Evolutionary conservation across 1,140 invertebrate species (phyloP).

Genomic region (Drosophila kikkawai): DNA sequence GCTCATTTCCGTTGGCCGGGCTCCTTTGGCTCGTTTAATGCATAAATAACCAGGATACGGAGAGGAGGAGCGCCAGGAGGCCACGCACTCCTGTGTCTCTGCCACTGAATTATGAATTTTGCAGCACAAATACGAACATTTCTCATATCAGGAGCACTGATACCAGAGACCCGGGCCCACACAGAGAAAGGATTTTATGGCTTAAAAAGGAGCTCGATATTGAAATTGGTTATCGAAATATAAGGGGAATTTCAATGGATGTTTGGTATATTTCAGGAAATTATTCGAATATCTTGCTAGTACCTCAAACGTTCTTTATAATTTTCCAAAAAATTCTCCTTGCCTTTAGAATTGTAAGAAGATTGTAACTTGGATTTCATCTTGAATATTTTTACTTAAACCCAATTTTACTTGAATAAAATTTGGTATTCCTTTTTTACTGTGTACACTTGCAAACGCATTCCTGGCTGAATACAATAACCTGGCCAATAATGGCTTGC

Average conservation of each 20-base stretch:
- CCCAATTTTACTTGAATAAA: background rate
- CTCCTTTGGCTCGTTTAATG: constrained; percentile 55
- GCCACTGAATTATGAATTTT: constrained; percentile 69
- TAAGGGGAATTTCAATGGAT: background rate
- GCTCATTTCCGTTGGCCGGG: constrained; percentile 53
- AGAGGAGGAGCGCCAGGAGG: background rate
- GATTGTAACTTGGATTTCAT: background rate
- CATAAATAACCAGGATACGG: constrained; percentile 59
- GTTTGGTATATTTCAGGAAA: background rate
- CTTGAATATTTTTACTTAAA: background rate
- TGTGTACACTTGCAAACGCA: background rate
- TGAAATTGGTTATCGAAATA: background rate
- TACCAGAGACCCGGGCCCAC: constrained; percentile 11
- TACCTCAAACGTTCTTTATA: no score
- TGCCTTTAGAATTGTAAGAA: background rate
- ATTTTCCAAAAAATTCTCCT: background rate
- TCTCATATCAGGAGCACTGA: constrained; percentile 43
- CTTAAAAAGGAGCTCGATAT: background rate
- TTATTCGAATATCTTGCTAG: background rate
- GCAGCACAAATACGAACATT: constrained; percentile 56
- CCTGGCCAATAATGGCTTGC: constrained; percentile 34
- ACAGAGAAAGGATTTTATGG: background rate
- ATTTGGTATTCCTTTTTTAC: background rate
- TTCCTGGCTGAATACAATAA: constrained; percentile 15
- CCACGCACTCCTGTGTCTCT: constrained; percentile 39